Evolutionary conservation across 2,797 vertebrate species (phyloP), one percentile per base, ranked within the genome.

Genomic region (Sorex maritimensis): DNA sequence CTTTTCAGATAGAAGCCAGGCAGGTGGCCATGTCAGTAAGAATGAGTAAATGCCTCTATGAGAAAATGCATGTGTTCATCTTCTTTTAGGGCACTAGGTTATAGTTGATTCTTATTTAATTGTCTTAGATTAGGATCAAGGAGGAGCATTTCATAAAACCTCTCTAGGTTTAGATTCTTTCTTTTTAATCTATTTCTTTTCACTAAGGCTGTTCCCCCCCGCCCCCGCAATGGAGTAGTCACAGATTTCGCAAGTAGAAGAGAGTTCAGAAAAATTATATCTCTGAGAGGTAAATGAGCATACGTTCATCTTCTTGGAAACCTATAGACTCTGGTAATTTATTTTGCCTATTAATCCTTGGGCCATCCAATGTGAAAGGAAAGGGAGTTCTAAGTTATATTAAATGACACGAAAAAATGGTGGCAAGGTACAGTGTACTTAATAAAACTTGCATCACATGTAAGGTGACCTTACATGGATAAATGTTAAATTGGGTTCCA

Each of bases 1-100:
- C 23, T 79, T 2, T 12, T 90, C 46, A 84, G 73, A 68, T 30
- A 75, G 92, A 87, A 93, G 71, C 26, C 61, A 81, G 67, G 38
- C 63, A 90, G 81, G 28, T 93, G 77, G n/a, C 11, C 34, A 3
- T 0, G 5, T 46, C 81, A 68, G 26, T 34, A 75, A 79, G 46
- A 63, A 71, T 7, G 24, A 4, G 5, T 7, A 0, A 72, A 84
- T 55, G 4, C n/a, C 34, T 73, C 24, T 3, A 23, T 41, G 38
- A 84, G 17, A 15, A 86, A 38, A 73, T 46, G 24, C 6, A n/a
- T 6, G 3, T n/a, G 28, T 19, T 77, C 6, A 4, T 1, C 30
- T 67, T 78, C 28, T 83, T 84, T 65, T 24, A 63, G 61, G 21
- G 5, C 24, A 21, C 3, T 10, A 15, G 11, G 7, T 65, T 38